Conservation (phyloP, 2,113 vertebrate genomes). For the Mellivora capensis region DNA sequence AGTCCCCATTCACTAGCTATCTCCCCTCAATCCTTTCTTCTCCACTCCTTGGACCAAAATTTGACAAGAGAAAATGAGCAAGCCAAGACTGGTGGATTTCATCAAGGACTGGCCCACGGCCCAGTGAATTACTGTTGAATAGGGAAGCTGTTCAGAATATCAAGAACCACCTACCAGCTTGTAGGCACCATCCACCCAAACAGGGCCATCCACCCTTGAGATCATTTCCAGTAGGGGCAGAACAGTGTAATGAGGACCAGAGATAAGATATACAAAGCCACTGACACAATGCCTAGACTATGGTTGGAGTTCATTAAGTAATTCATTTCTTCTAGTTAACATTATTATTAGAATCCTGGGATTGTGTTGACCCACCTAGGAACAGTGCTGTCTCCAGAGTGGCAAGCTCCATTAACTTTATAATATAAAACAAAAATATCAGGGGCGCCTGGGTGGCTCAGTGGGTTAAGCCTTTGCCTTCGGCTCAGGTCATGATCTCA, state of each 20-base stretch:
- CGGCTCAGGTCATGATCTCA: no score
- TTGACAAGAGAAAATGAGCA: neutral
- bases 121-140: neutral
- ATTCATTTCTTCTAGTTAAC: neutral
- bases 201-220: neutral
- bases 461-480: no score
- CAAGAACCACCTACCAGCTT: neutral
- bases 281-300: neutral
- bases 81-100: neutral
- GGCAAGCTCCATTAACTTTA: neutral
- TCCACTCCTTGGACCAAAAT: neutral
- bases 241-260: neutral
- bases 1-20: neutral
- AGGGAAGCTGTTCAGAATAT: neutral
- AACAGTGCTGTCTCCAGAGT: neutral
- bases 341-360: neutral
- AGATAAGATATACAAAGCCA: neutral
- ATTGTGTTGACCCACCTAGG: neutral
- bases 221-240: neutral
- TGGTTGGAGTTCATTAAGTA: neutral
- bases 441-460: no score
- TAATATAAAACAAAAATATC: neutral
- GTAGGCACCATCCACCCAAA: neutral
- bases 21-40: neutral
- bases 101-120: neutral